Conservation (phyloP, 2,888 invertebrate genomes). For the Andrena fulva region DNA sequence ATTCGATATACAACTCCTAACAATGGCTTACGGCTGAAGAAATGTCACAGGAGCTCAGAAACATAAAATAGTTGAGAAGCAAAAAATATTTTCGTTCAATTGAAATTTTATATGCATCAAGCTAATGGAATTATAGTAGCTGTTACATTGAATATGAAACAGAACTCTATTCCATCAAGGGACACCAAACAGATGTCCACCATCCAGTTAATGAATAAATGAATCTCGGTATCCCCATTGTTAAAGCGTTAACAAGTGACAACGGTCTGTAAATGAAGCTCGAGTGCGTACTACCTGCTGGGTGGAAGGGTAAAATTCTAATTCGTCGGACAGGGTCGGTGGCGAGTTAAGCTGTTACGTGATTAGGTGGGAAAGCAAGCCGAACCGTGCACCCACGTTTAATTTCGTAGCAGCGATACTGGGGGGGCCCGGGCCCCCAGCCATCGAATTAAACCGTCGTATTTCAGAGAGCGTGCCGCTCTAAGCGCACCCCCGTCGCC, state of each 20-base stretch:
- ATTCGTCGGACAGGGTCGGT: constrained; percentile 50
- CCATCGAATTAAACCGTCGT: constrained; percentile 32
- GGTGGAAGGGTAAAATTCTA: constrained; percentile 31
- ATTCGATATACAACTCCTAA: too few species aligned
- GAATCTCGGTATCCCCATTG: background rate
- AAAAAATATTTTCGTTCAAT: too few species aligned
- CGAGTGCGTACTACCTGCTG: constrained; percentile 48
- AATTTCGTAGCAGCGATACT: constrained; percentile 62
- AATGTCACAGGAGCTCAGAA: too few species aligned
- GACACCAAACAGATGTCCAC: background rate
- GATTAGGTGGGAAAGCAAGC: constrained; percentile 77
- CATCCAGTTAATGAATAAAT: background rate
- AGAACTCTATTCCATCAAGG: too few species aligned
- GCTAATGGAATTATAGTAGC: too few species aligned
- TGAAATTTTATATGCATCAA: too few species aligned
- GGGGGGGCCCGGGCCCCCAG: constrained; percentile 58
- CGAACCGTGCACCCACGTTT: constrained; percentile 78
- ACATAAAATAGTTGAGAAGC: too few species aligned
- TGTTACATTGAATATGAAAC: too few species aligned
- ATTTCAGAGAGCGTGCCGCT: constrained; percentile 1
- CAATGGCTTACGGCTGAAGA: too few species aligned
- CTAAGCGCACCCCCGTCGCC: constrained; percentile 18
- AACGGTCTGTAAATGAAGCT: constrained; percentile 13
- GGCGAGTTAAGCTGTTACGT: constrained; percentile 52
- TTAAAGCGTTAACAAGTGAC: constrained; percentile 4